phyloP scores from a whole-genome alignment of 2,888 invertebrate species.

The Tachina grossa region DNA sequence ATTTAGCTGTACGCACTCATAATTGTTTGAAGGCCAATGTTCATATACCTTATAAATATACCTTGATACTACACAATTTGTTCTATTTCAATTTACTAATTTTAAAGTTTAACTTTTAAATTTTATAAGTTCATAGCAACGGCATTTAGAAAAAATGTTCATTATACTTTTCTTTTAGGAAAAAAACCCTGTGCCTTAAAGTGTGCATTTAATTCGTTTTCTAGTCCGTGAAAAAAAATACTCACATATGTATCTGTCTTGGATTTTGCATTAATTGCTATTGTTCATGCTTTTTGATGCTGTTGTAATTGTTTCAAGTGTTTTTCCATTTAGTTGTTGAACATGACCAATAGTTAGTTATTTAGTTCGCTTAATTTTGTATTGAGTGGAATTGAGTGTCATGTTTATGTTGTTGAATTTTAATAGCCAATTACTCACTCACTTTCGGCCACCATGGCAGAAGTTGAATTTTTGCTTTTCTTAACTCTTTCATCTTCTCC shows the following conservation, averaged over 20 bases:
- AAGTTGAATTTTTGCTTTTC: constrained; percentile 30
- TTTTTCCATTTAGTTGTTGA: constrained; percentile 45
- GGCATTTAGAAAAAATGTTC: background rate
- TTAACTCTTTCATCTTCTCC: constrained; percentile 40
- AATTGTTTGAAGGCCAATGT: no score
- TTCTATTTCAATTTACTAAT: no score
- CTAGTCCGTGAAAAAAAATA: background rate
- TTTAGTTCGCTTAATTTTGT: constrained; percentile 29
- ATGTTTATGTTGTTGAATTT: constrained; percentile 70
- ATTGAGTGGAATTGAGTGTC: constrained; percentile 63
- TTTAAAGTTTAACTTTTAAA: no score
- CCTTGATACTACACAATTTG: no score
- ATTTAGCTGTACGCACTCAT: no score
- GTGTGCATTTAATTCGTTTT: constrained; percentile 26
- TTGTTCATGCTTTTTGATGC: constrained; percentile 25
- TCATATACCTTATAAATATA: no score
- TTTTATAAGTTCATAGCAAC: background rate
- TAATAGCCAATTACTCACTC: constrained; percentile 71
- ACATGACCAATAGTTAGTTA: constrained; percentile 60
- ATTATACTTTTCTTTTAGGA: background rate
- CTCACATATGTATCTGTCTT: constrained; percentile 3
- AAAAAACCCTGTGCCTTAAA: background rate
- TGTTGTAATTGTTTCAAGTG: constrained; percentile 23
- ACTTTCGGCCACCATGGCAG: constrained; percentile 66
- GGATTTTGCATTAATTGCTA: constrained; percentile 52